Base-by-base conservation (phyloP, 2,888 invertebrate genomes). In the Tryphoninae sp. region DNA sequence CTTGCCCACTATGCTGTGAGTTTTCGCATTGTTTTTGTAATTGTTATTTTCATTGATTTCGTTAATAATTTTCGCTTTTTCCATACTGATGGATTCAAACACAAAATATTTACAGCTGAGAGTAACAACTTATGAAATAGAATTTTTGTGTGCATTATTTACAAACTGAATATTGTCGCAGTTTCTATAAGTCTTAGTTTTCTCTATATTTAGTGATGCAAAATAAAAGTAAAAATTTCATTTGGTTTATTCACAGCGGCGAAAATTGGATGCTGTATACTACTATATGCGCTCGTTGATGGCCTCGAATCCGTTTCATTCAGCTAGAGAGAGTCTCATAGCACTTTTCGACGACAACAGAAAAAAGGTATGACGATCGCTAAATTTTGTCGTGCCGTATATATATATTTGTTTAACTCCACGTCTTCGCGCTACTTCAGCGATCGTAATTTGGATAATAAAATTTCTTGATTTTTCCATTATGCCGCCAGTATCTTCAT, bases 261-360 rank as follows among this genome's bases (percentile, higher is more conserved):
- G 97, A 89, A 97, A 97, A 93, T 93, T 98, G 85, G 98, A 98
- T 92, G 98, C 98, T n/a, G 97, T 98, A 6, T 99, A 98, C 92
- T 98, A 97, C 92, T 98, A 98, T 91, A 97, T 98, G 96, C 94
- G 98, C 87, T 98, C 98, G 92, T 93, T 98, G 87, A 97, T 98
- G 95, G 97, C 98, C 78, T 97, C 98, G 58, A 98, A 98, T 94
- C 97, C 98, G 1, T 96, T 98, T 90, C 95, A 96, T 85, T 97
- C 98, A 0, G 98, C 98, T n/a, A 95, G 96, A 86, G 98, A 98
- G 93, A 96, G 96, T 92, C 93, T 99, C 26, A 94, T 96, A 87
- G 95, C 96, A 13, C 93, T 98, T 79, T 98, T 98, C 91, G 98
- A 98, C 92, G 98, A 98, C 92, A 97, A 97, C 87, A 95, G 97